Evolutionary conservation across 1,140 invertebrate genomes (phyloP).

Genomic region (Ylistrum balloti): DNA sequence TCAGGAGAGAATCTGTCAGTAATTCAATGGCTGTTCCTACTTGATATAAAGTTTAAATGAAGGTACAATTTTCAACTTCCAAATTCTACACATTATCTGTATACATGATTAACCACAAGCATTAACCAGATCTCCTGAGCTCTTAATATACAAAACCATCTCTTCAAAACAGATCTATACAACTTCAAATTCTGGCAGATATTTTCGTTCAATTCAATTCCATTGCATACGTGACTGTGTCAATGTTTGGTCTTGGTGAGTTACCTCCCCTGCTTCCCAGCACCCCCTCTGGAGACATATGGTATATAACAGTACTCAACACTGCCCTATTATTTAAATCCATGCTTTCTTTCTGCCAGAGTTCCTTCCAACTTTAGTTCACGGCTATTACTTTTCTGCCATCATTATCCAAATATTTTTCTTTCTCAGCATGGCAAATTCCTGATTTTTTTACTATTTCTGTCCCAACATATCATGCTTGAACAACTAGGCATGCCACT

Average conservation of each 20-base stretch:
- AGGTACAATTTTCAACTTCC: not conserved
- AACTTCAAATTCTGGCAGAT: not conserved
- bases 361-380: not conserved
- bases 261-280: slow-evolving; percentile 2
- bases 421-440: slow-evolving; percentile 21
- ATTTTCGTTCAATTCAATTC: not conserved
- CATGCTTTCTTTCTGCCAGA: slow-evolving; percentile 7
- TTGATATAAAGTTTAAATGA: slow-evolving; percentile 2
- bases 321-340: not conserved
- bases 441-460: slow-evolving; percentile 27
- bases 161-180: not conserved
- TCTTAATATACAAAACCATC: not conserved
- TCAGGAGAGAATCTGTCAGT: slow-evolving; percentile 15
- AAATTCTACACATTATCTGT: not conserved
- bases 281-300: not conserved
- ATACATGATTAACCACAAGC: not conserved
- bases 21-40: not conserved
- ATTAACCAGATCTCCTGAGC: not conserved
- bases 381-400: slow-evolving; percentile 30
- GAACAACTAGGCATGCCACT: not conserved
- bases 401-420: slow-evolving; percentile 40
- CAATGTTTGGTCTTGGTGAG: not conserved
- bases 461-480: not conserved
- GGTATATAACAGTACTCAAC: not conserved
- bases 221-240: not conserved